Base-by-base conservation (phyloP, 2,113 vertebrate genomes). In the Pangasianodon gigas region DNA sequence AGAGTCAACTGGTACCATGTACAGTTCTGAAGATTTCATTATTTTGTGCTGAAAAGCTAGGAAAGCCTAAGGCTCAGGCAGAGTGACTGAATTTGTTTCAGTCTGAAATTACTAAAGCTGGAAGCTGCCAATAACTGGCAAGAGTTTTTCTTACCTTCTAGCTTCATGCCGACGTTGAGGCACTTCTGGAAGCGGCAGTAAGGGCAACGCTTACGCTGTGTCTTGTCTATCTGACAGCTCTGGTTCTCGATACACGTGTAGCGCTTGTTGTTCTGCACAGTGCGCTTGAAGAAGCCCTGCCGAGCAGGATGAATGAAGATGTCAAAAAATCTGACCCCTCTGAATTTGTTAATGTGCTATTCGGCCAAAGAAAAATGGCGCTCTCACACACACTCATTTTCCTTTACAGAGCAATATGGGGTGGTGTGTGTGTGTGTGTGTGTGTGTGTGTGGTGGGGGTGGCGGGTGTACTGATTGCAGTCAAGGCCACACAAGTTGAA, bases 181-280 rank as follows among this genome's bases (percentile, higher is more conserved):
- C 98, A 99, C 96, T 99, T 99, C 89, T 99, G 98, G 94, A 99
- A 99, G 91, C 98, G 97, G 93, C 98, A 99, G 96, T 99, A 99
- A 51, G 98, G 98, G 91, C 98, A 99, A 80, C 98, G 96, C 91
- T 99, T 99, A 94, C 98, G 96, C 96, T 99, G 98, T 44, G 98
- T 99, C 95, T 99, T 99, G 96, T 99, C 98, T 95, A 99, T 99
- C 94, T 98, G 98, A 96, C 98, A 99, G 95, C 97, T 99, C 97
- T 99, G 98, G 95, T 98, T 99, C 95, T 99, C 98, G 96, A 99
- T 99, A 93, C 98, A 99, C 11, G 98, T 99, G 97, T 99, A 99
- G 96, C 98, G 97, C 95, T 99, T 99, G 95, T 99, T 99, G 96
- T 99, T 99, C 95, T 99, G 98, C 93, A 99, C 98, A 79, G 98